Percentiles rank a stretch among this genome's conserved stretches.
Conservation (phyloP, 2,113 vertebrate species). For the Epinephelus cyanopodus region DNA sequence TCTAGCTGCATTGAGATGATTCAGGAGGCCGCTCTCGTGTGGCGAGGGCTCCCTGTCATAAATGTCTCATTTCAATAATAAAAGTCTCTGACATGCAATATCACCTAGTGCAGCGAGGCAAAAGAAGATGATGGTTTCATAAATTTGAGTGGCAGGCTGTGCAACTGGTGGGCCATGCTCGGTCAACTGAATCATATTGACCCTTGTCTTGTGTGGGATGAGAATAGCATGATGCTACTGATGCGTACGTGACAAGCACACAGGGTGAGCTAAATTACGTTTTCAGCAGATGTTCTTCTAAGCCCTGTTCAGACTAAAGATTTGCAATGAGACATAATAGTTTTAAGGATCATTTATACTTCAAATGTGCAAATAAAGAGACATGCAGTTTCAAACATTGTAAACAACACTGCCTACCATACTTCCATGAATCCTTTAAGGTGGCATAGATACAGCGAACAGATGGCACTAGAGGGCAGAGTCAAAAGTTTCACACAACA, state of each 20-base stretch:
- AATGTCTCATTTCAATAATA: constrained; percentile 82
- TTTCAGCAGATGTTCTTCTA: no score
- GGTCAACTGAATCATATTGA: constrained; percentile 54
- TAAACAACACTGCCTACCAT: no score
- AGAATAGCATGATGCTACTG: constrained; percentile 32
- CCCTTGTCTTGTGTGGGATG: constrained; percentile 21
- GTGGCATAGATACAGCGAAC: no score
- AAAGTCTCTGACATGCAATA: constrained; percentile 69
- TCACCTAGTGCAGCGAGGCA: constrained; percentile 32
- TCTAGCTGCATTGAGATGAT: constrained; percentile 35
- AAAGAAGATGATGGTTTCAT: constrained; percentile 52
- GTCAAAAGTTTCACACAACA: no score
- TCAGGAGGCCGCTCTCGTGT: constrained; percentile 32
- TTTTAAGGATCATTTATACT: no score
- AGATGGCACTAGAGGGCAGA: no score
- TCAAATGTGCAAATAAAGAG: no score
- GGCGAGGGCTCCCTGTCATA: constrained; percentile 48
- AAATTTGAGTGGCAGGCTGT: constrained; percentile 68
- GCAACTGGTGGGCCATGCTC: constrained; percentile 52
- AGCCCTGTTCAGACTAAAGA: no score
- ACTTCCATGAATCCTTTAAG: no score
- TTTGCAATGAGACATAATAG: no score
- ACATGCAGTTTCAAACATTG: no score
- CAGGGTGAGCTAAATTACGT: background rate
- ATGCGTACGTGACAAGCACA: constrained; percentile 31